These are phyloP conservation scores for Heptranchias perlo DNA, from an alignment of 2,113 vertebrate genomes.

Conservation along the genomic window DNA sequence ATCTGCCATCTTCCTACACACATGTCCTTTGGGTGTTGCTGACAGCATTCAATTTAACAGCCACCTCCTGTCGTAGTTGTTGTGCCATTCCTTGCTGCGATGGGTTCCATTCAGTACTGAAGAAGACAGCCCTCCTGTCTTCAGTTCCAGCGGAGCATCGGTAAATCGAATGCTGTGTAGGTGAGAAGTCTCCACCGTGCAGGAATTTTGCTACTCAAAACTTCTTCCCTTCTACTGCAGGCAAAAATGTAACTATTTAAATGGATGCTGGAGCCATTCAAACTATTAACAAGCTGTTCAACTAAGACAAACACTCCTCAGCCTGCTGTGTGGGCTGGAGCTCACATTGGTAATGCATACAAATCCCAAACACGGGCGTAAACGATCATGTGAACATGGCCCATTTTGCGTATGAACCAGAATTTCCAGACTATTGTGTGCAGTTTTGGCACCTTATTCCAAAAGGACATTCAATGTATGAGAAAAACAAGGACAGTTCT, in stretches of 20 bases:
- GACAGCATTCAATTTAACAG: not conserved
- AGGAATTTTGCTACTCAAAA: not conserved
- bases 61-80: too few species aligned
- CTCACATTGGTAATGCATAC: not conserved
- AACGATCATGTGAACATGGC: not conserved
- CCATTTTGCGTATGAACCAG: not conserved
- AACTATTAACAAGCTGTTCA: not conserved
- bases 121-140: not conserved
- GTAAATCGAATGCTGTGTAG: too few species aligned
- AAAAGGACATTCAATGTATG: not conserved
- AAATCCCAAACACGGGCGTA: not conserved
- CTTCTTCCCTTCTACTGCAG: not conserved
- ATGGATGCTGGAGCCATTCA: not conserved
- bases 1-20: not conserved
- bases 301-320: not conserved
- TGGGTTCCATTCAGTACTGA: not conserved
- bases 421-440: not conserved
- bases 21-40: not conserved
- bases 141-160: not conserved
- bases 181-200: too few species aligned
- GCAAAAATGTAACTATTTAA: not conserved
- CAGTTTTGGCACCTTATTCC: not conserved
- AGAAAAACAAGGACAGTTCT: not conserved
- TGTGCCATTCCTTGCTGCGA: not conserved
- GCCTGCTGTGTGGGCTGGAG: not conserved